Evolutionary conservation across 2,797 vertebrate species (phyloP).

Genomic region (Aldrovandia affinis): DNA sequence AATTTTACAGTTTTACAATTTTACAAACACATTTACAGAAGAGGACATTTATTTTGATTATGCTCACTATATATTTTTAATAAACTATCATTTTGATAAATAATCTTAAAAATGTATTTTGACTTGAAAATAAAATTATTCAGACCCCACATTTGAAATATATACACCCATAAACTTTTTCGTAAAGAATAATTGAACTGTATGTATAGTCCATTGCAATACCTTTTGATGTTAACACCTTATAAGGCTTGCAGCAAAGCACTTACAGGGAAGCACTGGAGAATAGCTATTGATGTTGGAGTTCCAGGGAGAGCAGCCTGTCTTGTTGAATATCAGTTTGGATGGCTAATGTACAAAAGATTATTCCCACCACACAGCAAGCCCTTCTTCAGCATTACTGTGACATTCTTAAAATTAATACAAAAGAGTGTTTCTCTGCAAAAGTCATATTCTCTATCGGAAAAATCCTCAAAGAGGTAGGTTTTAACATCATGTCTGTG

Average conservation of each 20-base stretch:
- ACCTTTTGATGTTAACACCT: neutral
- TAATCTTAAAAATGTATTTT: constrained; percentile 16
- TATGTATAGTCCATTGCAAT: neutral
- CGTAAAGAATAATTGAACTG: neutral
- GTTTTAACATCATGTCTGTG: constrained; percentile 43
- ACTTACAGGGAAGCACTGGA: neutral
- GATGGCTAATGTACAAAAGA: constrained; percentile 27
- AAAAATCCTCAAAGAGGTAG: constrained; percentile 52
- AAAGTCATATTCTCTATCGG: neutral
- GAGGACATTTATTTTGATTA: constrained; percentile 27
- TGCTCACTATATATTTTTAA: constrained; percentile 53
- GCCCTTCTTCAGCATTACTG: neutral
- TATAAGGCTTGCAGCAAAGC: neutral
- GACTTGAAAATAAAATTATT: neutral
- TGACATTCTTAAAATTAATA: constrained; percentile 31
- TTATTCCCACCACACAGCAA: neutral
- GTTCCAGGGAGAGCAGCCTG: constrained; percentile 27
- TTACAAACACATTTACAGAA: constrained; percentile 10
- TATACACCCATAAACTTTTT: constrained; percentile 21
- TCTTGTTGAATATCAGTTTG: constrained; percentile 37
- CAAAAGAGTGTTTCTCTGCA: constrained; percentile 4
- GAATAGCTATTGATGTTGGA: constrained; percentile 53
- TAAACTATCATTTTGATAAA: constrained; percentile 43
- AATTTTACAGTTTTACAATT: neutral
- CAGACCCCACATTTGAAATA: constrained; percentile 25